Conservation (phyloP, 1,140 invertebrate genomes). For the Drosophila miranda region DNA sequence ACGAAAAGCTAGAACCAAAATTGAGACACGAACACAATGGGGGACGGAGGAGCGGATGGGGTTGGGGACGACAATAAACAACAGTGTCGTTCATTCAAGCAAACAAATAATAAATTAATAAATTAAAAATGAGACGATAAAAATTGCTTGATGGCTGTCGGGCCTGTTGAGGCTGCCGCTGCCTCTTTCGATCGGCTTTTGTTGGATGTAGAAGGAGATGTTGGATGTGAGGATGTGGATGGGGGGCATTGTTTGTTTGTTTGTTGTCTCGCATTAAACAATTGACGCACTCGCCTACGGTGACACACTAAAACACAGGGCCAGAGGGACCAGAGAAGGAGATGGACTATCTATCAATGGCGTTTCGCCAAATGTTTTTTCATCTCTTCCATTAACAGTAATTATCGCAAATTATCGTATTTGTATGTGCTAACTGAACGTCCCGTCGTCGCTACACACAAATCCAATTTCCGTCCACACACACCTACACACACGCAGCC, state of each 20-base stretch:
- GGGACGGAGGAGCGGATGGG: not conserved
- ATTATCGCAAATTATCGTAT: conserved; percentile 66
- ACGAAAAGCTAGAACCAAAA: conserved; percentile 39
- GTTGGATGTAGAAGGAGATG: conserved; percentile 13
- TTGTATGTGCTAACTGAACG: conserved; percentile 55
- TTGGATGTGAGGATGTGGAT: conserved; percentile 1
- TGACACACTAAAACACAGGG: conserved; percentile 44
- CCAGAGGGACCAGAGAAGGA: not conserved
- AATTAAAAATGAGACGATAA: conserved; percentile 64
- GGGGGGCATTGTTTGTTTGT: conserved; percentile 50
- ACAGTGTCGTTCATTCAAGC: conserved; percentile 51
- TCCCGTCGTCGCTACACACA: conserved; percentile 45
- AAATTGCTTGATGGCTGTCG: conserved; percentile 46
- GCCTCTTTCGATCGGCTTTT: conserved; percentile 21
- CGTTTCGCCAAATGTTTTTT: conserved; percentile 54
- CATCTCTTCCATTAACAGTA: conserved; percentile 62
- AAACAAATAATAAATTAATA: conserved; percentile 73
- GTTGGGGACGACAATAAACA: conserved; percentile 21
- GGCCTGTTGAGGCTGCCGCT: not conserved
- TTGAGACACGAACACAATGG: conserved; percentile 10
- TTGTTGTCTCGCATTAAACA: conserved; percentile 42
- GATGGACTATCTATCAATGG: conserved; percentile 55
- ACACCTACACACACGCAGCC: conserved; percentile 1
- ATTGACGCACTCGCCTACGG: conserved; percentile 35
- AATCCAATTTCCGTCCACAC: conserved; percentile 19